Conservation (phyloP, 1,140 invertebrate species). For the Drosophila sulfurigaster region DNA sequence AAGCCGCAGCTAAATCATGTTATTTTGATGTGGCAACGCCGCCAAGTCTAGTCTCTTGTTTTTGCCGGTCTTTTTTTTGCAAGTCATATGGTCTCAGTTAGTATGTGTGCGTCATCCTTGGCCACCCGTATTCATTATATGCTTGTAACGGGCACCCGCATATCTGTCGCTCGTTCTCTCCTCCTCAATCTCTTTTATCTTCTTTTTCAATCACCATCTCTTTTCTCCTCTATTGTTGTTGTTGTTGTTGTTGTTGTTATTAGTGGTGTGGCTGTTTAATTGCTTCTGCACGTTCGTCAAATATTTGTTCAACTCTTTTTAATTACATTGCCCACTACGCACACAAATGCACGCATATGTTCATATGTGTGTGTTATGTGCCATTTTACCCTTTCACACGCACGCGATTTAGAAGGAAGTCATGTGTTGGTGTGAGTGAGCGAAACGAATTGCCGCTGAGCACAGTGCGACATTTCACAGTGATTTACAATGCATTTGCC, state of each 20-base stretch:
- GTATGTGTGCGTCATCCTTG: conserved; percentile 69
- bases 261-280: conserved; percentile 62
- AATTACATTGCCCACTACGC: conserved; percentile 72
- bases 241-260: conserved; percentile 37
- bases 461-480: conserved; percentile 29
- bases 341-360: conserved; percentile 30
- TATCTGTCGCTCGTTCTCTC: conserved; percentile 19
- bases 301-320: conserved; percentile 84
- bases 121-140: conserved; percentile 21
- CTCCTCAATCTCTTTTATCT: conserved; percentile 20
- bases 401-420: conserved; percentile 40
- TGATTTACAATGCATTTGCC: conserved; percentile 5
- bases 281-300: conserved; percentile 82
- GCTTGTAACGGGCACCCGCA: conserved; percentile 45
- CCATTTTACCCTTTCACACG: conserved; percentile 54
- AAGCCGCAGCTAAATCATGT: conserved; percentile 38
- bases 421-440: conserved; percentile 22
- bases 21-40: conserved; percentile 44
- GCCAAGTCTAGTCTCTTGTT: conserved; percentile 36
- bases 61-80: conserved; percentile 58
- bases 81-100: conserved; percentile 44
- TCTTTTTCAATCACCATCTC: conserved; percentile 1
- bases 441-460: background rate
- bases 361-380: conserved; percentile 15
- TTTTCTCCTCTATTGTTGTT: conserved; percentile 14